Evolutionary conservation across 2,888 invertebrate genomes (phyloP), one percentile per base, ranked within the genome.

Genomic region (Smittia sp.): DNA sequence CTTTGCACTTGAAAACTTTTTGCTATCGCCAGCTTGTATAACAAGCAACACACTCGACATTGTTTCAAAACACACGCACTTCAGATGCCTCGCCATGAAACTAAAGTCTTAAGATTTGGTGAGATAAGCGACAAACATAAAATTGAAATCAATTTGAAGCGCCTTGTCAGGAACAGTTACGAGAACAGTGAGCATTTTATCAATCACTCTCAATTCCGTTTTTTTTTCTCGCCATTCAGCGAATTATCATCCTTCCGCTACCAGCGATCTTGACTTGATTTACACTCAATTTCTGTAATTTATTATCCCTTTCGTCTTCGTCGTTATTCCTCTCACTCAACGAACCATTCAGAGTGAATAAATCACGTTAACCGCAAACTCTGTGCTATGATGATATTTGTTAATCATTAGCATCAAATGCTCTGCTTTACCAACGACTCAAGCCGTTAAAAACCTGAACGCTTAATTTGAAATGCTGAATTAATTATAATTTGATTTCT

Each of bases 291-390:
- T 9, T 22, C 22, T 58, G 58, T 58, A 58, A 58, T 58, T 58
- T 58, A 58, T 58, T 58, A 58, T 58, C 58, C 9, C 11, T 58
- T 58, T 9, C 22, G 18, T 20, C 7, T 32, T 32, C 32, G 32
- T 32, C 32, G 32, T 32, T 9, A 3, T 32, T 32, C 32, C 4
- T 32, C 32, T 7, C 20, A 1, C 20, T 22, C 18, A 20, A 58
- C 58, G 11, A 58, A 3, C 58, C 58, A 58, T 58, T 58, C 18
- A 58, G 58, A 58, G 6, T 58, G 58, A 58, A 58, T 58, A 58
- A 58, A 58, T 58, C 58, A 58, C 9, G 9, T 32, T 58, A 58
- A 58, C 9, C n/a, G 3, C n/a, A 13, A 46, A 46, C 15, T 58
- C 18, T 4, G 46, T 15, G 6, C 46, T 46, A 9, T 22, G 15